Conservation (phyloP, 2,797 vertebrate species). For the Harpagifer antarcticus region DNA sequence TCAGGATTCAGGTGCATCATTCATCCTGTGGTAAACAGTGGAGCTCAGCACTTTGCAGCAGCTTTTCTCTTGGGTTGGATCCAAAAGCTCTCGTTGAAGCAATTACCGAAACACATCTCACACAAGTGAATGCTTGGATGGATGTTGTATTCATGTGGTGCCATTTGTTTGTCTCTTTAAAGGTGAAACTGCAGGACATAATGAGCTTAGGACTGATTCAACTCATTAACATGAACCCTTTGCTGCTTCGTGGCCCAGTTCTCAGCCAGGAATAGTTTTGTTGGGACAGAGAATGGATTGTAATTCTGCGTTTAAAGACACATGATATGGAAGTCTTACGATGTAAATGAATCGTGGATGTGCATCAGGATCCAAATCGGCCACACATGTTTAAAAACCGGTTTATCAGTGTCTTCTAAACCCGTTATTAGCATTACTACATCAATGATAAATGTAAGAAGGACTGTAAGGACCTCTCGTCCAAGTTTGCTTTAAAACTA, state of each 20-base stretch:
- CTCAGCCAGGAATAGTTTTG: background rate
- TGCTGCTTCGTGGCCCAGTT: background rate
- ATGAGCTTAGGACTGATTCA: background rate
- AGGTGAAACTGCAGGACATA: background rate
- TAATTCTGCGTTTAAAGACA: background rate
- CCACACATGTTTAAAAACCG: background rate
- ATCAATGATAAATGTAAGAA: background rate
- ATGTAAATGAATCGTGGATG: background rate
- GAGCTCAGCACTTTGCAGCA: constrained; percentile 38
- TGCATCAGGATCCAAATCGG: background rate
- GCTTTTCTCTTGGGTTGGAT: background rate
- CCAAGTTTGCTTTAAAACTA: background rate
- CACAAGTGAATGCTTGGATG: background rate
- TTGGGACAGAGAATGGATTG: background rate
- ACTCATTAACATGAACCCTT: background rate
- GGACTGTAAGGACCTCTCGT: background rate
- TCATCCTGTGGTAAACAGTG: constrained; percentile 13
- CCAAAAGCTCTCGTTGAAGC: background rate
- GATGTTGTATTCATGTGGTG: background rate
- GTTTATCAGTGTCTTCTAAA: background rate
- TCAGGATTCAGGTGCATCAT: constrained; percentile 43
- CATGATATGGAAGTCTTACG: background rate
- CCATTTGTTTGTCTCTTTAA: background rate
- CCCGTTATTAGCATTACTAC: background rate
- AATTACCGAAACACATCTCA: no score